These are phyloP conservation scores for Clupea harengus DNA, from an alignment of 2,113 vertebrate species.

Conservation along the genomic window DNA sequence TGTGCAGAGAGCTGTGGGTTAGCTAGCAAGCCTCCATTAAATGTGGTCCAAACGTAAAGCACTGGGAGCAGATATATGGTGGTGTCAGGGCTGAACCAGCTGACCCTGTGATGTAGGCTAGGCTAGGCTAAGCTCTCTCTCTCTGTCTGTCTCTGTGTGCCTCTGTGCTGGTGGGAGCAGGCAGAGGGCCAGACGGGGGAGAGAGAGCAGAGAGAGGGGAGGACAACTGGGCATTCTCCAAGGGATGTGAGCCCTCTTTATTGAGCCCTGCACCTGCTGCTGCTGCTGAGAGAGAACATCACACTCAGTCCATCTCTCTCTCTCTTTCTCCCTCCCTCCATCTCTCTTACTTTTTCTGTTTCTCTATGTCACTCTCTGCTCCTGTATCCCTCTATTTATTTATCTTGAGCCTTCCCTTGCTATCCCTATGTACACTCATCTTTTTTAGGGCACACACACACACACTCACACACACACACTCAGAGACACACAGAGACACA, in stretches of 20 bases:
- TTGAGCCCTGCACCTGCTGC: constrained; percentile 53
- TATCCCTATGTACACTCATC: not conserved
- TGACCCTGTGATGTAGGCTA: constrained; percentile 35
- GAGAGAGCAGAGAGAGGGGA: constrained; percentile 26
- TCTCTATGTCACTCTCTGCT: not conserved
- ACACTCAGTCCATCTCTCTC: not conserved
- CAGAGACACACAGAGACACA: not conserved
- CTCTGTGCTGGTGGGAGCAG: constrained; percentile 38
- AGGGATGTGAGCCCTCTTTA: constrained; percentile 59
- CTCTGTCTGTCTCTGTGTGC: constrained; percentile 11
- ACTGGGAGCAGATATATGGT: not conserved
- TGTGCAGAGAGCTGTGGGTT: not conserved
- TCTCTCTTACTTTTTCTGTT: not conserved
- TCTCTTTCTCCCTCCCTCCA: not conserved
- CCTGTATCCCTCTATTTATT: not conserved
- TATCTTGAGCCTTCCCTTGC: not conserved
- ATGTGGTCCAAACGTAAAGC: not conserved
- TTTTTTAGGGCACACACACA: not conserved
- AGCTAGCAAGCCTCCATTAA: not conserved
- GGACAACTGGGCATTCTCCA: constrained; percentile 53
- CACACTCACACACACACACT: not conserved
- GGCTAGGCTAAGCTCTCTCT: not conserved
- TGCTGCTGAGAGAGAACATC: constrained; percentile 20
- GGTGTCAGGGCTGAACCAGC: not conserved
- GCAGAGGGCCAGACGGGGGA: constrained; percentile 39